Base-by-base conservation (phyloP, 2,888 invertebrate species). In the Drosophila neotestacea region DNA sequence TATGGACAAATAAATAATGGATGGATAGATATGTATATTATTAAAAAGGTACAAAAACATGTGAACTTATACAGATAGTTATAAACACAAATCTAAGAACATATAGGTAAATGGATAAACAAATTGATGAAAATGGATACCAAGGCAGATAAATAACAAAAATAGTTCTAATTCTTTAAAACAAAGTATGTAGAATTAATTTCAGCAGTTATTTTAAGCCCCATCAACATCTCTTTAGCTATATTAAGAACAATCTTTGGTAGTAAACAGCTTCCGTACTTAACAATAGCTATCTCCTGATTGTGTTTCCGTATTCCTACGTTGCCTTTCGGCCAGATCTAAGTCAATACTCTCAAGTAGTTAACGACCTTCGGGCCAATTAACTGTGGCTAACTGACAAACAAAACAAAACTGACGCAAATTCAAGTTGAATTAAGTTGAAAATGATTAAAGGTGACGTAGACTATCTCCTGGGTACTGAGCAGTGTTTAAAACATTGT, bases 311-410 rank as follows among this genome's bases (percentile, higher is more conserved):
- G 42, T 48, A 42, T 64, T 39, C 22, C 39, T 27, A 38, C 11
- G 7, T 22, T 41, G 32, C 22, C 38, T 58, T 27, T 42, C 51
- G 22, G 34, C 13, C 56, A 32, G 47, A 58, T 62, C 47, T 44
- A 32, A 42, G 42, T 13, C 28, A 58, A 48, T 68, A 64, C 60
- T 47, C n/a, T 16, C 13, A 22, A 6, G 9, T 44, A 39, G 46
- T 30, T 47, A 30, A 13, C 68, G 75, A 78, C 88, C 87, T 88
- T 86, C 79, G 36, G 9, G 61, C 10, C 77, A 83, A 83, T 88
- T 81, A 77, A 56, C 11, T 59, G 6, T 71, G 54, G 58, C 42
- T 47, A 65, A 73, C 69, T 41, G 47, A 58, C 70, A 73, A 68
- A 69, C 41, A 54, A 39, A 54, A 44, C 65, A 67, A 42, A 52